Conservation (phyloP, 2,113 vertebrate genomes). For the Hyaena hyaena region DNA sequence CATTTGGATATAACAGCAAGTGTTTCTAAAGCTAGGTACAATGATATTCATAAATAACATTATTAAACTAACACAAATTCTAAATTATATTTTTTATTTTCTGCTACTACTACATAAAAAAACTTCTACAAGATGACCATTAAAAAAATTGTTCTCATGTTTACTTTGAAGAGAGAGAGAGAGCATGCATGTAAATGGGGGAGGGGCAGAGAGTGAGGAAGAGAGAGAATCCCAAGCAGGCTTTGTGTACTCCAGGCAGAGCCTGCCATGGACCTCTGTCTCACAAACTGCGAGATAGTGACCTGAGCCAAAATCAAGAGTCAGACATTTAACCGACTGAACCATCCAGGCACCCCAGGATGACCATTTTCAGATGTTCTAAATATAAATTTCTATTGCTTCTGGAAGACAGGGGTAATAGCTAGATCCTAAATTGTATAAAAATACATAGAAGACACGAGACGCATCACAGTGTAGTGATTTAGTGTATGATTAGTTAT, state of each 20-base stretch:
- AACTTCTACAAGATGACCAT: neutral
- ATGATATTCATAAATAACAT: neutral
- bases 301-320: too few relatives aligned
- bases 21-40: neutral
- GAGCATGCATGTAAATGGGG: too few relatives aligned
- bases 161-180: too few relatives aligned
- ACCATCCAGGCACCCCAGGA: neutral
- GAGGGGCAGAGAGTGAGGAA: too few relatives aligned
- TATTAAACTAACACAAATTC: neutral
- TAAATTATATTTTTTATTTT: neutral
- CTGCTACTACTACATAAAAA: neutral
- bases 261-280: too few relatives aligned
- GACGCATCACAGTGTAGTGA: neutral
- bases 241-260: too few relatives aligned
- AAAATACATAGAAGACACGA: neutral
- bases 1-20: neutral
- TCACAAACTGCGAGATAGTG: too few relatives aligned
- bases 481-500: neutral
- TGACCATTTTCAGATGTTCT: neutral
- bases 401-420: neutral
- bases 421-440: neutral
- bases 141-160: neutral
- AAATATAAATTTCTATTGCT: neutral
- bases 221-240: too few relatives aligned
- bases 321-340: too few relatives aligned